A percentile compares a stretch with the other conserved stretches of the same genome.
phyloP scores from a whole-genome alignment of 2,888 invertebrate genomes.

The Mythimna ferrago region DNA sequence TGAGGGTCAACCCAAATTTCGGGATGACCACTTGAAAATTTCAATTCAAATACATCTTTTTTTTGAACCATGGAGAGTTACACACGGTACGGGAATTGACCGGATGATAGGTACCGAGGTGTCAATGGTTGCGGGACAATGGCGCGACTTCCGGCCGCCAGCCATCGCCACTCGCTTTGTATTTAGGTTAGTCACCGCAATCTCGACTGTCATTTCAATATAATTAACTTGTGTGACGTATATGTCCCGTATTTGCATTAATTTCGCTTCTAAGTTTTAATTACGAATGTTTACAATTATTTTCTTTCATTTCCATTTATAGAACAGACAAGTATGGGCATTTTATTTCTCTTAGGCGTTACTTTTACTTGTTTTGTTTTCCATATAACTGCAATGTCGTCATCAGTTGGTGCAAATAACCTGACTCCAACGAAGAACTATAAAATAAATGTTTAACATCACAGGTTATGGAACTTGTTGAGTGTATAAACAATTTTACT shows the following conservation, averaged over 20 bases:
- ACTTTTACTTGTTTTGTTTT: slow-evolving; percentile 28
- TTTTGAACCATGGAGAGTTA: slow-evolving; percentile 47
- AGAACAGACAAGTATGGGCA: neutral
- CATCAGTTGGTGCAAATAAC: slow-evolving; percentile 3
- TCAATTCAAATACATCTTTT: neutral
- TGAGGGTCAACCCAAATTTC: neutral
- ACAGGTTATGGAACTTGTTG: slow-evolving; percentile 20
- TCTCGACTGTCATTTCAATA: slow-evolving; percentile 87
- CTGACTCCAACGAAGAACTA: neutral
- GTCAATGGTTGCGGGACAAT: slow-evolving; percentile 90
- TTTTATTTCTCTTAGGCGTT: slow-evolving; percentile 3
- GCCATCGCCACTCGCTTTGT: slow-evolving; percentile 84
- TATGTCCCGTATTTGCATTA: slow-evolving; percentile 78
- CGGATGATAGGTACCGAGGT: slow-evolving; percentile 87
- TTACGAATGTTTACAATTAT: slow-evolving; percentile 42
- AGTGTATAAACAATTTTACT: slow-evolving; percentile 38
- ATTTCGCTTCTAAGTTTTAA: slow-evolving; percentile 67
- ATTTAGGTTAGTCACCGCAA: slow-evolving; percentile 90
- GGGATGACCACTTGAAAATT: slow-evolving; percentile 7
- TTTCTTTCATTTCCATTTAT: slow-evolving; percentile 10
- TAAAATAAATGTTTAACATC: slow-evolving; percentile 19
- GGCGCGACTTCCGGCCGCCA: slow-evolving; percentile 85
- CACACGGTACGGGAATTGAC: slow-evolving; percentile 81
- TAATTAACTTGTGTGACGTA: slow-evolving; percentile 85
- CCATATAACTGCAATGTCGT: slow-evolving; percentile 4